Conservation (phyloP, 37 sponge, comb jelly and placozoan species). For the Halisarca cf. caerulea region DNA sequence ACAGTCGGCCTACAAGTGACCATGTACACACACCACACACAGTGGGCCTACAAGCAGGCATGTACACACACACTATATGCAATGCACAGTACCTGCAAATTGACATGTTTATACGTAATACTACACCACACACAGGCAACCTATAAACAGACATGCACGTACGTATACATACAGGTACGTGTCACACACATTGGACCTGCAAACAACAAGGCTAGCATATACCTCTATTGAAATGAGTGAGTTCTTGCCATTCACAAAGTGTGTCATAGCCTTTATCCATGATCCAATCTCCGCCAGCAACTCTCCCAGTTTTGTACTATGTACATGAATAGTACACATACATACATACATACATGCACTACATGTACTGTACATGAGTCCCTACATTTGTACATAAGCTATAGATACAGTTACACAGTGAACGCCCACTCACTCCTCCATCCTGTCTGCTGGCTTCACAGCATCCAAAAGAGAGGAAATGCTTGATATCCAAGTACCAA, state of each 20-base stretch:
- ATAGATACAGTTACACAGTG: too few species aligned
- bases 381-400: neutral
- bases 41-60: too few species aligned
- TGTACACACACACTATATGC: too few species aligned
- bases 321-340: neutral
- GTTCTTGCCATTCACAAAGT: slow-evolving; percentile 45
- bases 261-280: slow-evolving; percentile 55
- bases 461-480: too few species aligned
- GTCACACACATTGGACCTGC: neutral
- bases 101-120: too few species aligned
- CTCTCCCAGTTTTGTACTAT: slow-evolving; percentile 34
- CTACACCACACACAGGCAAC: too few species aligned
- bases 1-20: too few species aligned
- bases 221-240: slow-evolving; percentile 49
- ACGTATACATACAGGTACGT: neutral
- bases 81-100: too few species aligned
- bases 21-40: too few species aligned
- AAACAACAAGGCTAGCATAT: neutral
- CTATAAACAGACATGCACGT: neutral
- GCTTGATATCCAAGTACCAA: neutral
- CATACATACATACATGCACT: neutral
- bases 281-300: slow-evolving; percentile 35
- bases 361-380: neutral
- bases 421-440: too few species aligned
- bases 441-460: too few species aligned